phyloP scores from a whole-genome alignment of 2,113 vertebrate genomes.

The Vidua macroura region DNA sequence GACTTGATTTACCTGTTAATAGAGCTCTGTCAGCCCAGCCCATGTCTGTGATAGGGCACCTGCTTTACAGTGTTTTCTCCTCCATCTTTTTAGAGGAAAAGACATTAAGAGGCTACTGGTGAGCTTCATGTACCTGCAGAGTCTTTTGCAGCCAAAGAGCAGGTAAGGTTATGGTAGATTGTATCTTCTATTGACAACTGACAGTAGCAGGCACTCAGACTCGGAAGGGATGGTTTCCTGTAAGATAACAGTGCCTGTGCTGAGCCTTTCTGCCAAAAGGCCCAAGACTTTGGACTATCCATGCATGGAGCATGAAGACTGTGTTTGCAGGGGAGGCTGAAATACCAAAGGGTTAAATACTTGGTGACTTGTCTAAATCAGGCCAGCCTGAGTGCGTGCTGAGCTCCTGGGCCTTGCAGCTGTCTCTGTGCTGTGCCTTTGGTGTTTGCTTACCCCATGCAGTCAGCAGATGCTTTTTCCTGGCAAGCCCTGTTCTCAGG shows the following conservation, averaged over 20 bases:
- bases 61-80: not conserved
- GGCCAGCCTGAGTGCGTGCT: not conserved
- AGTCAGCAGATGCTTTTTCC: not conserved
- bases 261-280: not conserved
- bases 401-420: not conserved
- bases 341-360: not conserved
- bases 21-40: not conserved
- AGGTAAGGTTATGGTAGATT: slow-evolving; percentile 72
- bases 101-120: slow-evolving; percentile 95
- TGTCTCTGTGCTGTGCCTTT: not conserved
- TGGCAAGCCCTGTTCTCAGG: not conserved
- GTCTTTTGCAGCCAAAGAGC: slow-evolving; percentile 94
- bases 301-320: not conserved
- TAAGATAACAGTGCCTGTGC: not conserved
- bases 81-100: slow-evolving; percentile 79
- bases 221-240: not conserved
- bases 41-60: rapidly evolving
- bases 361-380: not conserved
- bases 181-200: not conserved
- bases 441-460: not conserved
- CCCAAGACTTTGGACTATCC: not conserved
- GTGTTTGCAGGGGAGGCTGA: not conserved
- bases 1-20: not conserved
- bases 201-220: not conserved
- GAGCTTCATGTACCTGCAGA: slow-evolving; percentile 97